Conservation (phyloP, 2,797 vertebrate genomes). For the Kryptolebias ocellatus region DNA sequence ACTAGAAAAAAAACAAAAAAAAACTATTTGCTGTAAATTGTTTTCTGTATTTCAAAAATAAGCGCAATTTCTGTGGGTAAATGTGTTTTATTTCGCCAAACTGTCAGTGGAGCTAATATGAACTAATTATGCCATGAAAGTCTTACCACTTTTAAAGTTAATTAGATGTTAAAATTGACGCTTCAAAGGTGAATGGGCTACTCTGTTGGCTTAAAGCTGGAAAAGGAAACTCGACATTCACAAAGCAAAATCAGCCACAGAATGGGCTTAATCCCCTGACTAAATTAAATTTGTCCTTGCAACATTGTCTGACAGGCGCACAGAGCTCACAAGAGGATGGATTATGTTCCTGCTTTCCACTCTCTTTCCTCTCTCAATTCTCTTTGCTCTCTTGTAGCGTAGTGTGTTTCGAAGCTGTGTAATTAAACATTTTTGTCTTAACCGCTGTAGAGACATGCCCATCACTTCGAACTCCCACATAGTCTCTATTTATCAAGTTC, state of each 20-base stretch:
- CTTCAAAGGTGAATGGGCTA: slow-evolving; percentile 55
- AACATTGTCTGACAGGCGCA: slow-evolving; percentile 63
- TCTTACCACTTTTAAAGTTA: slow-evolving; percentile 51
- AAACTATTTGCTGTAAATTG: slow-evolving; percentile 23
- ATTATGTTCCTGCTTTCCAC: slow-evolving; percentile 59
- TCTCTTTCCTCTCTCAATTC: slow-evolving; percentile 37
- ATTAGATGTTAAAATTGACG: slow-evolving; percentile 56
- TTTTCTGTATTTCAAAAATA: slow-evolving; percentile 7
- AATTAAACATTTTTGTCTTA: slow-evolving; percentile 61
- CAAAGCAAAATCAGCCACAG: slow-evolving; percentile 63
- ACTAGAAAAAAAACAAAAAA: slow-evolving; percentile 13
- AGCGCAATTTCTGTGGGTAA: slow-evolving; percentile 27
- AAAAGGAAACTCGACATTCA: slow-evolving; percentile 47
- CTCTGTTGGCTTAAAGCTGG: slow-evolving; percentile 39
- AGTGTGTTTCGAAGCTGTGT: slow-evolving; percentile 55
- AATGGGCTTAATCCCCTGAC: slow-evolving; percentile 67
- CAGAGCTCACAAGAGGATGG: slow-evolving; percentile 58
- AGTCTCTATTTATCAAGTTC: slow-evolving; percentile 5
- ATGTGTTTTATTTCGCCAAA: slow-evolving; percentile 27
- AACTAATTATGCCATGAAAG: slow-evolving; percentile 56
- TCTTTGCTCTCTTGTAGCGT: slow-evolving; percentile 40
- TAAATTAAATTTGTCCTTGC: slow-evolving; percentile 76
- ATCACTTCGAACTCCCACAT: slow-evolving; percentile 3
- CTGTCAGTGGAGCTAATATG: slow-evolving; percentile 38
- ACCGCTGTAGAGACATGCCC: slow-evolving; percentile 24